phyloP scores from a whole-genome alignment of 2,888 invertebrate species.

The Lithophane semibrunnea region DNA sequence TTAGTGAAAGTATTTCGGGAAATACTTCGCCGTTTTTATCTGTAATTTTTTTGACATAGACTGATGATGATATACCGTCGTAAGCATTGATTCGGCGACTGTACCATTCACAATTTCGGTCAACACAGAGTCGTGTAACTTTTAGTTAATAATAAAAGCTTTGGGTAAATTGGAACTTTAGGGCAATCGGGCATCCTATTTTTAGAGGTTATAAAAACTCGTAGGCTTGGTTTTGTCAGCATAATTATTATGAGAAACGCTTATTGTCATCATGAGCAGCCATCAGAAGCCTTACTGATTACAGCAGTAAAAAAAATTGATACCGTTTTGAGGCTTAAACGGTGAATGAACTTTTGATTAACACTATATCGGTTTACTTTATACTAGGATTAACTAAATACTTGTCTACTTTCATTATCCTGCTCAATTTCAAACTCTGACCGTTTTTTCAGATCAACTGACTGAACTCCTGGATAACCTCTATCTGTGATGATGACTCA shows the following conservation, averaged over 20 bases:
- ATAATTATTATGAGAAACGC: neutral
- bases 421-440: neutral
- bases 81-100: too few relatives aligned
- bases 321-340: conserved; percentile 26
- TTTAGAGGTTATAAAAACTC: neutral
- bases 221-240: neutral
- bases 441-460: neutral
- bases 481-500: neutral
- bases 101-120: too few relatives aligned
- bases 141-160: too few relatives aligned
- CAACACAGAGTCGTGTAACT: too few relatives aligned
- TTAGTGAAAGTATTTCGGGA: neutral
- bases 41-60: neutral
- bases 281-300: conserved; percentile 5
- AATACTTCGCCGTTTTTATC: neutral
- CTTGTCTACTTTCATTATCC: neutral
- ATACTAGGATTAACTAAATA: conserved; percentile 17
- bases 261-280: conserved; percentile 19
- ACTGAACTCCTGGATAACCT: neutral
- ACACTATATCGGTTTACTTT: neutral
- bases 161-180: too few relatives aligned
- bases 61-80: conserved; percentile 6
- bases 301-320: neutral
- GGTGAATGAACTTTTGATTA: conserved; percentile 17
- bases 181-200: too few relatives aligned